These are phyloP conservation scores for Macrocentrus cingulum DNA, from an alignment of 1,140 invertebrate genomes.

Conservation along the genomic window DNA sequence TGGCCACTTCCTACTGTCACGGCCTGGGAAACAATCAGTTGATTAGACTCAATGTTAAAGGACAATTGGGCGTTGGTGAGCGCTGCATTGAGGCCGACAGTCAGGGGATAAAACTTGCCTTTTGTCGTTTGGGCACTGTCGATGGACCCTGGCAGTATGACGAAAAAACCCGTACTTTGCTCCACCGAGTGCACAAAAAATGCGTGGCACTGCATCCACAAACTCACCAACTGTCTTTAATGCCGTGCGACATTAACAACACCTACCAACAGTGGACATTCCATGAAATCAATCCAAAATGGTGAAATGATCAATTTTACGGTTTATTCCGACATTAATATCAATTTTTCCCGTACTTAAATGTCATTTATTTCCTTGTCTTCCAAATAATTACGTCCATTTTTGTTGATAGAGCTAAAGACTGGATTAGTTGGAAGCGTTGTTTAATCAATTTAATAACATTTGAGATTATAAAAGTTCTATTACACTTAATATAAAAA, in stretches of 20 bases:
- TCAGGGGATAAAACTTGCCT: slow-evolving; percentile 82
- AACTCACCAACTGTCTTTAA: slow-evolving; percentile 73
- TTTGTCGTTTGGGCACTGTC: slow-evolving; percentile 87
- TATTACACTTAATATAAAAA: not conserved
- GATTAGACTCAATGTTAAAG: slow-evolving; percentile 88
- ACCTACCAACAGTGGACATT: slow-evolving; percentile 88
- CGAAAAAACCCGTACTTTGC: slow-evolving; percentile 74
- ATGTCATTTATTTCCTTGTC: no score
- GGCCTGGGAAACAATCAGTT: slow-evolving; percentile 95
- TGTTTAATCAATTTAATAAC: not conserved
- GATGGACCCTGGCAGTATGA: slow-evolving; percentile 92
- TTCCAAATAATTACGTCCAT: no score
- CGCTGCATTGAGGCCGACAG: slow-evolving; percentile 89
- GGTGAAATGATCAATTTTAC: slow-evolving; percentile 51
- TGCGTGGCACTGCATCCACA: slow-evolving; percentile 86
- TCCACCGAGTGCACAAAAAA: slow-evolving; percentile 77
- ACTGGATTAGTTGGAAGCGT: no score
- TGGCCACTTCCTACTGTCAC: slow-evolving; percentile 85
- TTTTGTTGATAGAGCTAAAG: no score
- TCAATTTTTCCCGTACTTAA: no score
- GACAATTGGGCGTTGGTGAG: slow-evolving; percentile 93
- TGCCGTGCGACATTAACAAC: slow-evolving; percentile 81
- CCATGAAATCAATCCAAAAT: slow-evolving; percentile 74
- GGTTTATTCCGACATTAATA: no score
- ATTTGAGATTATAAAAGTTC: not conserved